Percentiles rank a stretch among this genome's conserved stretches.
Evolutionary conservation across 92 coral and sea anemone species (phyloP).

Genomic region (Porites rus): DNA sequence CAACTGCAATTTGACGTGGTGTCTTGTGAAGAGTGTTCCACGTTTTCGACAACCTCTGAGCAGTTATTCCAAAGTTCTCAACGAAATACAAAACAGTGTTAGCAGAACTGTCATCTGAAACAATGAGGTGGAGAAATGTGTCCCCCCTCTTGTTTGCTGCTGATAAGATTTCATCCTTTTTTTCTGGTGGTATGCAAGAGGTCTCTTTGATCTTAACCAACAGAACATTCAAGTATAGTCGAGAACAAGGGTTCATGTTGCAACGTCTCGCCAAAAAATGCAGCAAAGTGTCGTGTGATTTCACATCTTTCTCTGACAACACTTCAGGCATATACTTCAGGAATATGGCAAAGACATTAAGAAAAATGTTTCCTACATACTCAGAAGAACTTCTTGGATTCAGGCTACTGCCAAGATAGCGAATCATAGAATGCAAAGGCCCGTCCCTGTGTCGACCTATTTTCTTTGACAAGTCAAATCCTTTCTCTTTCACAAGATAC

Average conservation of each 20-base stretch:
- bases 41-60: conserved; percentile 8
- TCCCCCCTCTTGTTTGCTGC: conserved; percentile 19
- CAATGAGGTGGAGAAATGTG: conserved; percentile 7
- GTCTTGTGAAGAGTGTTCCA: conserved; percentile 21
- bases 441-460: conserved; percentile 7
- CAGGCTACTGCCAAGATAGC: conserved; percentile 11
- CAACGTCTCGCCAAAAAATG: conserved; percentile 15
- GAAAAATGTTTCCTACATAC: background rate
- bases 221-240: conserved; percentile 1
- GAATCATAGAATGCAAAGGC: conserved; percentile 14
- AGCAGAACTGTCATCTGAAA: conserved; percentile 11
- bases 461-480: background rate
- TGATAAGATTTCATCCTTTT: conserved; percentile 9
- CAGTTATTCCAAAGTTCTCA: conserved; percentile 1
- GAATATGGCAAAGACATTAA: conserved; percentile 14
- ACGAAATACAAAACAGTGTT: background rate
- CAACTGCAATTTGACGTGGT: conserved; percentile 29
- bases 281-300: conserved; percentile 13
- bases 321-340: background rate
- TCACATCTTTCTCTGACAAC: background rate
- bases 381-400: background rate
- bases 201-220: conserved; percentile 4
- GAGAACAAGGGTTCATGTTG: conserved; percentile 10
- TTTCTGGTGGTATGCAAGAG: background rate
- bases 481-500: conserved; percentile 15